Evolutionary conservation across 2,888 invertebrate species (phyloP).

Genomic region (Brassicogethes aeneus): DNA sequence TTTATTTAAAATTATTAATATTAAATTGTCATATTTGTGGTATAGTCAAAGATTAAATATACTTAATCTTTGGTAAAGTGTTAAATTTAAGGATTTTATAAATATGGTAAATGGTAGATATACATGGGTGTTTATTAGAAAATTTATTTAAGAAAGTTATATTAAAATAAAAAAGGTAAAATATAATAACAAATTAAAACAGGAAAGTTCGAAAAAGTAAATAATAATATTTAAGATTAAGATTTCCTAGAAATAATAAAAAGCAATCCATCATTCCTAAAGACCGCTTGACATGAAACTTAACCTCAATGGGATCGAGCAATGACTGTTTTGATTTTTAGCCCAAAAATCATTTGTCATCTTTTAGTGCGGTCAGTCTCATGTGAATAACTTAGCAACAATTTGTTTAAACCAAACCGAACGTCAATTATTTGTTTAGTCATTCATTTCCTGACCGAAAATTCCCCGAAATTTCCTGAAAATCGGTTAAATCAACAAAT

Average conservation of each 20-base stretch:
- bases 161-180: too few relatives aligned
- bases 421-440: neutral
- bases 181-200: too few relatives aligned
- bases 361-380: slow-evolving; percentile 19
- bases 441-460: slow-evolving; percentile 1
- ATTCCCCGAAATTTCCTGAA: slow-evolving; percentile 3
- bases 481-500: slow-evolving; percentile 8
- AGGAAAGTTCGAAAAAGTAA: too few relatives aligned
- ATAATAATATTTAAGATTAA: slow-evolving; percentile 20
- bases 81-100: too few relatives aligned
- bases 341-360: slow-evolving; percentile 27
- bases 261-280: slow-evolving; percentile 22
- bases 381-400: slow-evolving; percentile 5
- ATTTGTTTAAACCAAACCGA: neutral
- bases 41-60: too few relatives aligned
- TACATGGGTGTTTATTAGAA: too few relatives aligned
- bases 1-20: too few relatives aligned
- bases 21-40: too few relatives aligned
- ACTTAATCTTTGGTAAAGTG: too few relatives aligned
- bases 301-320: slow-evolving; percentile 25
- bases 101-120: too few relatives aligned
- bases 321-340: slow-evolving; percentile 28
- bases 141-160: too few relatives aligned
- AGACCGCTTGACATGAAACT: slow-evolving; percentile 25
- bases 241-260: slow-evolving; percentile 17